These are phyloP conservation scores for Enteromius unitaeniatus DNA, from an alignment of 2,797 vertebrate species.

Conservation along the genomic window DNA sequence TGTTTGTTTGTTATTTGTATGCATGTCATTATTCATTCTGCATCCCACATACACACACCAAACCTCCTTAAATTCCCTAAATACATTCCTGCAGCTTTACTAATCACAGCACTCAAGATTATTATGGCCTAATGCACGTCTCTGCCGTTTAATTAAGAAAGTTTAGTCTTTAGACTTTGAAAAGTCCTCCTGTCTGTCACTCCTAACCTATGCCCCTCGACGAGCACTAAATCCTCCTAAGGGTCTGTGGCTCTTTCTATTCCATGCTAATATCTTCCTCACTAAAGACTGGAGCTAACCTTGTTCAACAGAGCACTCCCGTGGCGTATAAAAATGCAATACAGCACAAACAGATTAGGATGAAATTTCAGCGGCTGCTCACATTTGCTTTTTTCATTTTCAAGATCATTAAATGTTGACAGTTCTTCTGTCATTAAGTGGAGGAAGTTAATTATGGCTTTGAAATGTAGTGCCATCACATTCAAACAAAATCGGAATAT, in stretches of 20 bases:
- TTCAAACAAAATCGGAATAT: constrained; percentile 15
- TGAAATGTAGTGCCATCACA: constrained; percentile 17
- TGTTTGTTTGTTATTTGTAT: constrained; percentile 9
- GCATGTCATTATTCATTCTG: constrained; percentile 10
- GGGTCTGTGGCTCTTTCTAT: background rate
- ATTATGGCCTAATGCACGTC: background rate
- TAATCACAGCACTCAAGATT: constrained; percentile 26
- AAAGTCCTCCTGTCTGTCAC: constrained; percentile 23
- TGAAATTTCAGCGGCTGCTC: constrained; percentile 19
- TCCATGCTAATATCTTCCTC: constrained; percentile 33
- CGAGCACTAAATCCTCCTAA: constrained; percentile 31
- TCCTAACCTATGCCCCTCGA: background rate
- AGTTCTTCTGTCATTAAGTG: constrained; percentile 41
- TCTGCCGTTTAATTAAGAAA: constrained; percentile 21
- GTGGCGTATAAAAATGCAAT: background rate
- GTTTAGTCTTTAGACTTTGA: constrained; percentile 31
- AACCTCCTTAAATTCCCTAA: background rate
- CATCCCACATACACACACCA: background rate
- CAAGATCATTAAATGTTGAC: constrained; percentile 41
- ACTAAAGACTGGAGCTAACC: constrained; percentile 40
- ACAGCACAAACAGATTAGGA: constrained; percentile 39
- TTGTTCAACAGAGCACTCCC: constrained; percentile 17
- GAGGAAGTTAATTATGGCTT: constrained; percentile 42
- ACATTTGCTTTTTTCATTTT: constrained; percentile 34
- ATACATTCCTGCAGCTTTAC: constrained; percentile 37